Conservation (phyloP, 1,140 invertebrate species). For the Rhopalosiphum padi region DNA sequence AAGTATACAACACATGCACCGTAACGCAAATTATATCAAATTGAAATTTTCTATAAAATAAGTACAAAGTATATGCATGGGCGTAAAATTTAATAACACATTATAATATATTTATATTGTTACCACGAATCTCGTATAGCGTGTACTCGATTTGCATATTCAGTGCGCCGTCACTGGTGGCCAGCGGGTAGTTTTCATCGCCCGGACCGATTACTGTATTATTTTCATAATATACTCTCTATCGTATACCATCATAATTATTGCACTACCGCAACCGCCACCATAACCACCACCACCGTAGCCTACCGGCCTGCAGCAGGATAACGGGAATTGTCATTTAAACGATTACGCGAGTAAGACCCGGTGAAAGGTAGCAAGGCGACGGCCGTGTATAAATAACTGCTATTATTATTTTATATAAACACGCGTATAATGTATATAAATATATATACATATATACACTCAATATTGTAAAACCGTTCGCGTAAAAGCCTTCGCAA, state of each 20-base stretch:
- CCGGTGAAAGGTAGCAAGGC: neutral
- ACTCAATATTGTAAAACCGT: constrained; percentile 21
- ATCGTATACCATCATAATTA: neutral
- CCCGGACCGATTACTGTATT: neutral
- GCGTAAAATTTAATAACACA: too few relatives aligned
- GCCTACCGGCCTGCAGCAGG: neutral
- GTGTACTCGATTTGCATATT: constrained; percentile 12
- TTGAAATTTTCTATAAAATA: too few relatives aligned
- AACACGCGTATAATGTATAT: neutral
- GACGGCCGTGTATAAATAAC: neutral
- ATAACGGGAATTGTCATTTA: neutral
- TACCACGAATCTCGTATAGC: neutral
- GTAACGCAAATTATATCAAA: too few relatives aligned
- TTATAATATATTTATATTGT: too few relatives aligned
- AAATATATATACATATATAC: neutral
- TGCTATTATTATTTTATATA: constrained; percentile 27
- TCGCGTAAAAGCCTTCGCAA: constrained; percentile 25
- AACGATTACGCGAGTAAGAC: neutral
- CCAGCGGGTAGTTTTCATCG: neutral
- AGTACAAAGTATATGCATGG: too few relatives aligned
- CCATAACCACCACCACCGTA: neutral
- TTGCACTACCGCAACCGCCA: too few relatives aligned
- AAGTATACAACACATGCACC: too few relatives aligned
- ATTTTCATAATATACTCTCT: neutral
- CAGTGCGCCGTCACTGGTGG: neutral